These are phyloP conservation scores for Mola mola DNA, from an alignment of 2,113 vertebrate genomes.

Conservation along the genomic window DNA sequence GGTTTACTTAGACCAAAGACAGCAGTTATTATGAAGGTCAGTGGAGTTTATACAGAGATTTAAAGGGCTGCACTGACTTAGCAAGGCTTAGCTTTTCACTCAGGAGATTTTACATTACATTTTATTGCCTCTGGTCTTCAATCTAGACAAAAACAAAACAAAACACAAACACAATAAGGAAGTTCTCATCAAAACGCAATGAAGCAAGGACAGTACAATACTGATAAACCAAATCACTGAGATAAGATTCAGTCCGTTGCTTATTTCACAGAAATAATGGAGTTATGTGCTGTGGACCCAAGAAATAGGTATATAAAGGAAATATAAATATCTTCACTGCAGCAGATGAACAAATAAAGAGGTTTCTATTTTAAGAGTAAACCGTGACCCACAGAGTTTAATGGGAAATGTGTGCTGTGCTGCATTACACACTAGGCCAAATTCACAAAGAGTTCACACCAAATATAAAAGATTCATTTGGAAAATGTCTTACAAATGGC, in stretches of 20 bases:
- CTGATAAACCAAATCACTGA: neutral
- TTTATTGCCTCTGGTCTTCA: neutral
- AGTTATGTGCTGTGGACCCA: too few species aligned
- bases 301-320: neutral
- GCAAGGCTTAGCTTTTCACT: slow-evolving; percentile 16
- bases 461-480: neutral
- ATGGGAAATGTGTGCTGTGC: neutral
- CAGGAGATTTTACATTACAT: slow-evolving; percentile 1
- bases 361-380: slow-evolving; percentile 30
- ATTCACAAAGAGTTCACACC: neutral
- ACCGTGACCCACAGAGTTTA: neutral
- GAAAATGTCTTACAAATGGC: neutral
- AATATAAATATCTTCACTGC: neutral
- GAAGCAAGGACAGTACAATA: neutral
- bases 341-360: slow-evolving; percentile 20
- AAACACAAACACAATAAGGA: too few species aligned
- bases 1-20: neutral
- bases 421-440: neutral
- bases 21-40: slow-evolving; percentile 20
- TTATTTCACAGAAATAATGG: neutral
- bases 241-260: neutral
- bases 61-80: slow-evolving; percentile 7
- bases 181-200: neutral
- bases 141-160: neutral
- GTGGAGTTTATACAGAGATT: slow-evolving; percentile 19